Evolutionary conservation across 2,888 invertebrate species (phyloP).

Genomic region (Noctua fimbriata): DNA sequence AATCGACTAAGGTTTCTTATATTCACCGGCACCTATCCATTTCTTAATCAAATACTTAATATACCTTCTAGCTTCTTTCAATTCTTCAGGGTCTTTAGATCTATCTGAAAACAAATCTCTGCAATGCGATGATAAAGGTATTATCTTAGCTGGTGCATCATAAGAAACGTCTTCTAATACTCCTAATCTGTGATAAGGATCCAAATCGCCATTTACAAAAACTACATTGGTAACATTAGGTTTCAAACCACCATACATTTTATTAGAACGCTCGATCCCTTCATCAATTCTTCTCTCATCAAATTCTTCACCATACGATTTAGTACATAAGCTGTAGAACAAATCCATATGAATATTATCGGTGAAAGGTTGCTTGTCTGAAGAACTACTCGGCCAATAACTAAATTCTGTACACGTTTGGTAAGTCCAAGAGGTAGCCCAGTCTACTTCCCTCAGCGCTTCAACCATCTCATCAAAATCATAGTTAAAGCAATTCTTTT

Average conservation of each 20-base stretch:
- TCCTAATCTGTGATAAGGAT: constrained; percentile 91
- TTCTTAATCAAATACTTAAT: constrained; percentile 81
- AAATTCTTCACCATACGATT: constrained; percentile 83
- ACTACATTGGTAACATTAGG: constrained; percentile 90
- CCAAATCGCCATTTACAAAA: constrained; percentile 90
- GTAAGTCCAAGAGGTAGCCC: constrained; percentile 91
- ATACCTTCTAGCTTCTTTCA: constrained; percentile 79
- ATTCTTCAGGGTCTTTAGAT: constrained; percentile 77
- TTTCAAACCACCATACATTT: constrained; percentile 85
- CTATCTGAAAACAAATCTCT: constrained; percentile 79
- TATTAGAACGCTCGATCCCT: constrained; percentile 84
- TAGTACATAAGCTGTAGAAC: constrained; percentile 82
- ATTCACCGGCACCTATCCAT: constrained; percentile 81
- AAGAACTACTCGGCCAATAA: constrained; percentile 92
- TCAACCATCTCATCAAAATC: constrained; percentile 79
- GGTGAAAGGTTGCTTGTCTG: constrained; percentile 90
- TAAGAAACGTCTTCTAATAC: constrained; percentile 85
- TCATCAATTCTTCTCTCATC: constrained; percentile 78
- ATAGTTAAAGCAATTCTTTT: constrained; percentile 75
- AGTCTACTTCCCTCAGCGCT: constrained; percentile 69
- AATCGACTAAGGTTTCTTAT: constrained; percentile 46
- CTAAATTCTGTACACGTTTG: constrained; percentile 95
- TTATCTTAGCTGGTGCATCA: constrained; percentile 81
- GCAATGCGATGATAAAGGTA: constrained; percentile 81
- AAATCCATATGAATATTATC: constrained; percentile 83